phyloP scores from a whole-genome alignment of 1,140 invertebrate genomes.

The Apis florea region DNA sequence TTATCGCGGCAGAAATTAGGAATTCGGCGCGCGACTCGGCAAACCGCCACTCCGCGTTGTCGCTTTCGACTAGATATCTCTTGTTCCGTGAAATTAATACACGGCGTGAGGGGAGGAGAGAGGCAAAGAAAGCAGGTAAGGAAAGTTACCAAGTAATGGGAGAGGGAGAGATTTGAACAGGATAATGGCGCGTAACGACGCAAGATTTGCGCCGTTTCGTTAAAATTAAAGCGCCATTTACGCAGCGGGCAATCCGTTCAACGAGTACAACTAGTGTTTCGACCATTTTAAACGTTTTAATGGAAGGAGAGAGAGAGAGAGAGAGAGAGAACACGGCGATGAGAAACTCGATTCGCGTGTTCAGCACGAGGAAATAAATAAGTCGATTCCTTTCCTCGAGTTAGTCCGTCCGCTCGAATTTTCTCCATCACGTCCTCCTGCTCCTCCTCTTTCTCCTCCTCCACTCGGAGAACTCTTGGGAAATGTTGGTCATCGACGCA shows the following conservation, averaged over 20 bases:
- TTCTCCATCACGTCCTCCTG: background rate
- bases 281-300: background rate
- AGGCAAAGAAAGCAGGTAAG: background rate
- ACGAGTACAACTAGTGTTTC: background rate
- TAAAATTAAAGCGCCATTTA: slow-evolving; percentile 29
- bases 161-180: background rate
- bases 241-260: slow-evolving; percentile 6
- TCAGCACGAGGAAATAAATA: background rate
- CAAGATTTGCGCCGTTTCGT: slow-evolving; percentile 6
- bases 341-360: background rate
- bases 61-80: background rate
- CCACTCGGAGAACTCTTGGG: too few relatives aligned
- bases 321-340: too few relatives aligned
- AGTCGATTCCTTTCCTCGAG: too few relatives aligned
- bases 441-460: too few relatives aligned
- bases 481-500: background rate
- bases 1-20: slow-evolving; percentile 1
- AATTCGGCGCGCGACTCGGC: background rate
- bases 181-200: slow-evolving; percentile 24
- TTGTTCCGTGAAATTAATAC: background rate
- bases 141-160: background rate
- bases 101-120: too few relatives aligned
- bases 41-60: background rate
- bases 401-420: background rate
- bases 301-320: background rate